phyloP scores from a whole-genome alignment of 2,888 invertebrate species.

The Cataglyphis altisquamis region DNA sequence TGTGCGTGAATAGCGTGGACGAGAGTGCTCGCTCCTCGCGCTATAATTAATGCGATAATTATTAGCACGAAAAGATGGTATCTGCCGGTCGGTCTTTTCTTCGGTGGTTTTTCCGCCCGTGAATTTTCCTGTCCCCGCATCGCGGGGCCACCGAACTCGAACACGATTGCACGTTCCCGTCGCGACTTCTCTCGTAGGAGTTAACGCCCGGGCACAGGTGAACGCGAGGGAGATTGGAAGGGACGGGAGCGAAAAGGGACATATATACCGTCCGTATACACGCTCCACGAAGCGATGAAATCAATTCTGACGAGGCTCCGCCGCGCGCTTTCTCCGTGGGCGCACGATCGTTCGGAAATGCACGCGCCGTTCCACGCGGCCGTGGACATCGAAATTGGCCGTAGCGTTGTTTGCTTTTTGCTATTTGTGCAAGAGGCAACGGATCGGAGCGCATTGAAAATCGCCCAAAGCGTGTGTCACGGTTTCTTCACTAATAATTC shows the following conservation, averaged over 20 bases:
- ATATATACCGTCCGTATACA: neutral
- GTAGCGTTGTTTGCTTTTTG: slow-evolving; percentile 35
- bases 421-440: slow-evolving; percentile 50
- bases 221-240: slow-evolving; percentile 44
- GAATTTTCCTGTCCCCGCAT: slow-evolving; percentile 75
- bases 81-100: slow-evolving; percentile 77
- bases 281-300: slow-evolving; percentile 73
- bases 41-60: slow-evolving; percentile 83
- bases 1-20: slow-evolving; percentile 46
- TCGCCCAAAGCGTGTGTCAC: slow-evolving; percentile 43
- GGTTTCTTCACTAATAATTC: slow-evolving; percentile 56
- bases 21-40: slow-evolving; percentile 53
- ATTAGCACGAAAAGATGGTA: slow-evolving; percentile 84
- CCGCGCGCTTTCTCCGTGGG: slow-evolving; percentile 78
- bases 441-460: slow-evolving; percentile 53
- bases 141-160: slow-evolving; percentile 72
- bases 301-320: slow-evolving; percentile 76
- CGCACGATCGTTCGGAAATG: slow-evolving; percentile 78
- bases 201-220: slow-evolving; percentile 46
- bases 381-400: slow-evolving; percentile 54
- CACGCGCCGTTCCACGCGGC: slow-evolving; percentile 52
- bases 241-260: slow-evolving; percentile 49
- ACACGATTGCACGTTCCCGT: slow-evolving; percentile 27
- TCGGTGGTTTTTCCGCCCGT: slow-evolving; percentile 72
- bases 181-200: slow-evolving; percentile 2